Conservation (phyloP, 2,113 vertebrate species). For the Thinocorus orbignyianus region DNA sequence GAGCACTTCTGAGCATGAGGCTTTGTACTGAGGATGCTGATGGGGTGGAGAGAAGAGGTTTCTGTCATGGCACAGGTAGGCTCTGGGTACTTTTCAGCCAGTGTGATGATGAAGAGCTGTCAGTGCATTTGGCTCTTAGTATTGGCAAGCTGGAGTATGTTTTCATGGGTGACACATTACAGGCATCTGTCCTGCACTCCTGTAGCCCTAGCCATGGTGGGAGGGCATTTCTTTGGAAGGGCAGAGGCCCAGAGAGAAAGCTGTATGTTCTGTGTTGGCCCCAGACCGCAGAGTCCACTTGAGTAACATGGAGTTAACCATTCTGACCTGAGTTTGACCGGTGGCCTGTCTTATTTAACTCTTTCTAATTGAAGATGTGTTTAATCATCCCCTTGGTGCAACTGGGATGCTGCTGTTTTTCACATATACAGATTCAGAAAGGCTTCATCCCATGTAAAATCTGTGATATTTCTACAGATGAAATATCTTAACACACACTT, state of each 20-base stretch:
- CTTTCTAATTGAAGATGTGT: background rate
- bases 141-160: background rate
- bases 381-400: background rate
- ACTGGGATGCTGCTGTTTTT: background rate
- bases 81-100: background rate
- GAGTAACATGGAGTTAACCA: background rate
- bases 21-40: background rate
- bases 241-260: background rate
- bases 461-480: background rate
- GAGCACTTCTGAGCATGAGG: background rate
- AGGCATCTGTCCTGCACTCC: background rate
- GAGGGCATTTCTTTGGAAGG: background rate
- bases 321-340: background rate
- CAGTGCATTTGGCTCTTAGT: background rate
- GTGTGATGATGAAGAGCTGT: background rate
- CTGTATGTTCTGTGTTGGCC: background rate
- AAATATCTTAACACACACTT: background rate
- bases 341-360: background rate
- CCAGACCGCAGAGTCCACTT: background rate
- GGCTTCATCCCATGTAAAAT: background rate
- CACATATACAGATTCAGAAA: background rate
- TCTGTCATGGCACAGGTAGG: background rate
- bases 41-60: background rate
- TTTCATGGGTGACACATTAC: background rate
- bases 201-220: background rate